A percentile compares a stretch with the other conserved stretches of the same genome.
Evolutionary conservation across 1,140 invertebrate species (phyloP).

Genomic region (Drosophila truncata): DNA sequence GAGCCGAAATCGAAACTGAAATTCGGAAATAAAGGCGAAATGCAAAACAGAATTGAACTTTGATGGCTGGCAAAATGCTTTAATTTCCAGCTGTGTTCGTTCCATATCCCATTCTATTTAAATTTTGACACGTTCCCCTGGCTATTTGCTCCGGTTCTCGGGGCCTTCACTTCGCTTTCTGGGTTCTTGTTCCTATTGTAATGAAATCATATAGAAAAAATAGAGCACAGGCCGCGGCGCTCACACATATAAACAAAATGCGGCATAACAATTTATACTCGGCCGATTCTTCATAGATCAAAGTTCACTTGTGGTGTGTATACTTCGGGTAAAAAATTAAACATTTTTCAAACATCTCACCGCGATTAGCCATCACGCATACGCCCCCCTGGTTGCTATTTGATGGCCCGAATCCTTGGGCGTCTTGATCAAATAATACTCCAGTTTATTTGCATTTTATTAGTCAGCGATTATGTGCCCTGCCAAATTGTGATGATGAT

Average conservation of each 20-base stretch:
- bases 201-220: constrained; percentile 70
- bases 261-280: constrained; percentile 40
- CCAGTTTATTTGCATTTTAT: constrained; percentile 77
- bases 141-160: constrained; percentile 15
- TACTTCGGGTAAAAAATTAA: neutral
- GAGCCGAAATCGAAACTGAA: constrained; percentile 27
- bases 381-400: constrained; percentile 24
- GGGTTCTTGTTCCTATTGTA: constrained; percentile 45
- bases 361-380: constrained; percentile 13
- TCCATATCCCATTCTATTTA: constrained; percentile 22
- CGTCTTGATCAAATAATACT: constrained; percentile 51
- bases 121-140: constrained; percentile 22
- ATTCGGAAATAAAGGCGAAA: constrained; percentile 31
- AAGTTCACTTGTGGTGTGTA: constrained; percentile 48
- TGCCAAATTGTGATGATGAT: constrained; percentile 80
- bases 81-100: constrained; percentile 55
- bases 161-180: constrained; percentile 44
- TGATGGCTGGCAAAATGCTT: constrained; percentile 50
- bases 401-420: constrained; percentile 20
- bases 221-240: constrained; percentile 41
- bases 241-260: constrained; percentile 34
- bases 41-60: constrained; percentile 67
- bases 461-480: constrained; percentile 70
- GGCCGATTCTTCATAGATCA: constrained; percentile 58
- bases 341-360: constrained; percentile 11